Percentiles rank a stretch among this genome's conserved stretches.
Conservation (phyloP, 2,888 invertebrate species). For the Julus scandinavius region DNA sequence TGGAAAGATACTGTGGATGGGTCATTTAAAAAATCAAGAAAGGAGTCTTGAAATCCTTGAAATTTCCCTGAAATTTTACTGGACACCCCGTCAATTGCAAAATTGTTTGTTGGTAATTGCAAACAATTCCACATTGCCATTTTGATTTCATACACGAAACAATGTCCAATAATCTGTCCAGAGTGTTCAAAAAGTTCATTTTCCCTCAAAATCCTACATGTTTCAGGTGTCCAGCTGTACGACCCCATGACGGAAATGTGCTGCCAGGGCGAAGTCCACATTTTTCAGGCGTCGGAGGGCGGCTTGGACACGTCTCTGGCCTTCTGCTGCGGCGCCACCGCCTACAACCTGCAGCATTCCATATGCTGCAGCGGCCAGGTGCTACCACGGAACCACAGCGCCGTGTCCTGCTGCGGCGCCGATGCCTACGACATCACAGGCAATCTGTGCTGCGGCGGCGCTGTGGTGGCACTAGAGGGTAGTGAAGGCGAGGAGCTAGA, state of each 20-base stretch:
- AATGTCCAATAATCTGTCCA: no score
- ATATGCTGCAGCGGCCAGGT: slow-evolving; percentile 7
- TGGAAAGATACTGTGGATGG: no score
- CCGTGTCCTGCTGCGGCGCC: slow-evolving; percentile 34
- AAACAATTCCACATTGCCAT: no score
- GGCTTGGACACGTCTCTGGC: neutral
- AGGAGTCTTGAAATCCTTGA: no score
- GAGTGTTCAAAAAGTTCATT: no score
- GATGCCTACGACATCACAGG: neutral
- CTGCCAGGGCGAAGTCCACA: slow-evolving; percentile 31
- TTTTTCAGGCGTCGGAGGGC: neutral
- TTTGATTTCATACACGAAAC: no score
- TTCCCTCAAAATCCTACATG: no score
- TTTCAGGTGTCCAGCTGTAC: slow-evolving; percentile 31
- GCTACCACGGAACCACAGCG: neutral
- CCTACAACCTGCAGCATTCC: neutral
- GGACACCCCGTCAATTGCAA: no score
- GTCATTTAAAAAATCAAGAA: no score
- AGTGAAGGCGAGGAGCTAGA: neutral
- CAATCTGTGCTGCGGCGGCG: slow-evolving; percentile 36
- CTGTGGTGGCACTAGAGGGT: neutral
- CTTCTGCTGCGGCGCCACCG: slow-evolving; percentile 31
- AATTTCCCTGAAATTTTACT: no score
- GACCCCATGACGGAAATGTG: slow-evolving; percentile 48
- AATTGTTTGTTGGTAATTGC: no score